phyloP scores from a whole-genome alignment of 1,140 invertebrate species.

The Calliopsis andreniformis region DNA sequence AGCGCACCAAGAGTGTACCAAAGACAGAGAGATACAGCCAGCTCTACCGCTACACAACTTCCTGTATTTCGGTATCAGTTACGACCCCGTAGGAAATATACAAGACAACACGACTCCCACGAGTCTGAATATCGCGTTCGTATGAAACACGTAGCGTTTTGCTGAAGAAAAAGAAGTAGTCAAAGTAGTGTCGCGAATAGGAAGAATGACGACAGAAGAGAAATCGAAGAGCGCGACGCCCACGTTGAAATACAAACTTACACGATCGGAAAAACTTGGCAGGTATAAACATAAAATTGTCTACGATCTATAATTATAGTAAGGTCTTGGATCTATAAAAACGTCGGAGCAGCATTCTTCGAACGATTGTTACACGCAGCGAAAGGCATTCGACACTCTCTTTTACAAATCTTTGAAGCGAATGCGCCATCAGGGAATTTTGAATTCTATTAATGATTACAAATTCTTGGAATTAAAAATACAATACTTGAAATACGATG shows the following conservation, averaged over 20 bases:
- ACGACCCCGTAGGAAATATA: slow-evolving; percentile 17
- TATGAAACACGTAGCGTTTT: background rate
- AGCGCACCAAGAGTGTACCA: slow-evolving; percentile 22
- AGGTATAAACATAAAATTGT: slow-evolving; percentile 60
- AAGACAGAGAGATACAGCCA: slow-evolving; percentile 6
- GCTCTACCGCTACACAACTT: slow-evolving; percentile 23
- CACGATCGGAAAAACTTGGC: slow-evolving; percentile 68
- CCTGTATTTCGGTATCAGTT: slow-evolving; percentile 40
- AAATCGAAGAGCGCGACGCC: background rate
- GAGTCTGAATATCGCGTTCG: background rate
- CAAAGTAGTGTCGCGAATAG: background rate
- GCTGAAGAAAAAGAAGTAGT: background rate
- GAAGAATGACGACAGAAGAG: slow-evolving; percentile 6
- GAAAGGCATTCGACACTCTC: too few relatives aligned
- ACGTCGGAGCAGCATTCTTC: background rate
- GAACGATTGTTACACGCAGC: too few relatives aligned
- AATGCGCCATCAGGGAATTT: too few relatives aligned
- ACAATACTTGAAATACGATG: too few relatives aligned
- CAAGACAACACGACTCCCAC: background rate
- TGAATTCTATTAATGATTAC: too few relatives aligned
- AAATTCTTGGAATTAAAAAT: too few relatives aligned
- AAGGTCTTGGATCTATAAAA: background rate
- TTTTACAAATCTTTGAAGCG: too few relatives aligned
- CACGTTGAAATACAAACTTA: slow-evolving; percentile 61
- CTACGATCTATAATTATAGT: background rate